phyloP scores from a whole-genome alignment of 37 sponge, comb jelly and placozoan genomes.

The Halichondria panicea region DNA sequence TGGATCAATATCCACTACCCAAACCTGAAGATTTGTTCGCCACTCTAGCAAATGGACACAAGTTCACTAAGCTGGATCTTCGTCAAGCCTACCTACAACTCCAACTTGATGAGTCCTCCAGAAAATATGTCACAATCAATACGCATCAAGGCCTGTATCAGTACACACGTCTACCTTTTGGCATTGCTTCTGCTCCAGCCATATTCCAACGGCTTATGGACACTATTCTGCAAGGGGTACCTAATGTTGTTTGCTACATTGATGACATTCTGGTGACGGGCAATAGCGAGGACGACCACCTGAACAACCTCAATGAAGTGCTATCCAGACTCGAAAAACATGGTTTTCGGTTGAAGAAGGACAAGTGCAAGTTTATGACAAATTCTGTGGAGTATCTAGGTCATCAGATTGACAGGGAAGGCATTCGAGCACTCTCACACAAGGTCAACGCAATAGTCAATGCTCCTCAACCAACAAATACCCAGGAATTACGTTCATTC shows the following conservation, averaged over 20 bases:
- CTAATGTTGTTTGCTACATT: constrained; percentile 18
- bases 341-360: constrained; percentile 6
- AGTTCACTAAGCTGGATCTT: constrained; percentile 32
- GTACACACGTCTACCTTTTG: constrained; percentile 15
- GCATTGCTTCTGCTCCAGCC: constrained; percentile 28
- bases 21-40: constrained; percentile 45
- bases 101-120: constrained; percentile 18
- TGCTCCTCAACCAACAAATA: constrained; percentile 36
- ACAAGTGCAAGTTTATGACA: constrained; percentile 20
- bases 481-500: constrained; percentile 37
- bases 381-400: constrained; percentile 24
- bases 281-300: constrained; percentile 24
- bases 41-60: constrained; percentile 17
- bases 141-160: constrained; percentile 24
- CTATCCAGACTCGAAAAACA: constrained; percentile 17
- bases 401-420: constrained; percentile 8
- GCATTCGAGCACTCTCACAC: neutral
- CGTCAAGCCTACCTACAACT: constrained; percentile 37
- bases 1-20: no score
- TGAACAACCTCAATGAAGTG: constrained; percentile 26
- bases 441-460: constrained; percentile 10
- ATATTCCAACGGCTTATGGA: constrained; percentile 46
- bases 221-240: constrained; percentile 32
- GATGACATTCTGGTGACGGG: constrained; percentile 59
- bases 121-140: no score